A percentile compares a stretch with the other conserved stretches of the same genome.
Evolutionary conservation across 2,888 invertebrate genomes (phyloP).

Genomic region (Fragum whitleyi): DNA sequence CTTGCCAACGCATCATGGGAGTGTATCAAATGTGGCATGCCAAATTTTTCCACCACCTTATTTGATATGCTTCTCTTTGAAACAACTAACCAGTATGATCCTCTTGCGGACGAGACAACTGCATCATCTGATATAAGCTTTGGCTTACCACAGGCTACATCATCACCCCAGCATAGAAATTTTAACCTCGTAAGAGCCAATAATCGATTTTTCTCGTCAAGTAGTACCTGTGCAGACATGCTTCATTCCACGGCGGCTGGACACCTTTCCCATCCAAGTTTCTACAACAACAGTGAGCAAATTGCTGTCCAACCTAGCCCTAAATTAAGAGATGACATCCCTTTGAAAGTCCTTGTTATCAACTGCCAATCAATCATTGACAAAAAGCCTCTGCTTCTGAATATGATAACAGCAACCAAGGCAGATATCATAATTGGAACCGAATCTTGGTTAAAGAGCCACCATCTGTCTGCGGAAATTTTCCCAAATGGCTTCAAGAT

Average conservation of each 20-base stretch:
- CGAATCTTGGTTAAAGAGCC: slow-evolving; percentile 28
- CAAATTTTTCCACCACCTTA: slow-evolving; percentile 37
- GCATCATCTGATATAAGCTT: slow-evolving; percentile 15
- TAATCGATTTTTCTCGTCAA: too few species aligned
- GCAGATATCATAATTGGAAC: slow-evolving; percentile 37
- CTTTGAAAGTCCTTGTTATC: slow-evolving; percentile 18
- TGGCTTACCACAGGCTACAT: slow-evolving; percentile 21
- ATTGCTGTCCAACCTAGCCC: not conserved
- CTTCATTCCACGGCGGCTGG: too few species aligned
- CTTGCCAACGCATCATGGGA: slow-evolving; percentile 29
- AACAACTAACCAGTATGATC: slow-evolving; percentile 14
- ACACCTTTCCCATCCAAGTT: slow-evolving; percentile 11
- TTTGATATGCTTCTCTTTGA: slow-evolving; percentile 33
- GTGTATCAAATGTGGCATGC: slow-evolving; percentile 33
- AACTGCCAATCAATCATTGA: slow-evolving; percentile 30
- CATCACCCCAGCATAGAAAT: not conserved
- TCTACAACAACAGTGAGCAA: too few species aligned
- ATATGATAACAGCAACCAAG: too few species aligned
- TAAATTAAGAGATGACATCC: slow-evolving; percentile 4
- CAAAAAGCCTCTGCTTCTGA: too few species aligned
- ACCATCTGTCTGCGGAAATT: slow-evolving; percentile 7
- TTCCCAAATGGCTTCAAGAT: slow-evolving; percentile 28
- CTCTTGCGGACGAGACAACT: not conserved
- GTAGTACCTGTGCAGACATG: too few species aligned
- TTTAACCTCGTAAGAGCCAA: too few species aligned